phyloP scores from a whole-genome alignment of 2,888 invertebrate genomes.

The Sisyra terminalis region DNA sequence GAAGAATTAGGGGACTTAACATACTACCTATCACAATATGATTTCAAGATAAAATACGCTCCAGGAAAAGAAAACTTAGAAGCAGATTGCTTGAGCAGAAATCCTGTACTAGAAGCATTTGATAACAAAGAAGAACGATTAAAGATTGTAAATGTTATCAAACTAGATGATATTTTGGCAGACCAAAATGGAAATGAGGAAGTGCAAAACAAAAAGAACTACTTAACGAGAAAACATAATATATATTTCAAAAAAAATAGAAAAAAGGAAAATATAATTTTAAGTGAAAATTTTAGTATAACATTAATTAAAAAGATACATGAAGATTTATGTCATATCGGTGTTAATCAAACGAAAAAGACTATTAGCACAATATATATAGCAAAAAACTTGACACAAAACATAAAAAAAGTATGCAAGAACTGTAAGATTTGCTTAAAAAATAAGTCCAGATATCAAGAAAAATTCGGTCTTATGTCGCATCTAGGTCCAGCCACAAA shows the following conservation, averaged over 20 bases:
- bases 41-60: neutral
- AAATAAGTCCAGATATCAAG: constrained; percentile 16
- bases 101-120: neutral
- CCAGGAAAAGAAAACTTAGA: neutral
- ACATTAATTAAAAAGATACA: constrained; percentile 11
- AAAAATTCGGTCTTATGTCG: constrained; percentile 13
- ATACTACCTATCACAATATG: too few species aligned
- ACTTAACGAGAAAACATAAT: constrained; percentile 10
- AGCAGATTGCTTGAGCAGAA: too few species aligned
- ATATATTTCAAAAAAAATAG: constrained; percentile 12
- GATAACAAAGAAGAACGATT: neutral
- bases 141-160: neutral
- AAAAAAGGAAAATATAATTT: constrained; percentile 12
- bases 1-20: too few species aligned
- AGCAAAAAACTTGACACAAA: constrained; percentile 12
- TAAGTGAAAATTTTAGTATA: constrained; percentile 12
- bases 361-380: constrained; percentile 10
- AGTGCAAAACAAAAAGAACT: constrained; percentile 10
- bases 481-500: constrained; percentile 16
- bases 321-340: constrained; percentile 11
- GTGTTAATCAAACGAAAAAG: constrained; percentile 11
- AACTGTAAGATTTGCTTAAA: constrained; percentile 14
- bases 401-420: constrained; percentile 13
- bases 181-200: constrained; percentile 8
- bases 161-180: neutral